Evolutionary conservation across 2,888 invertebrate species (phyloP), one percentile per base, ranked within the genome.

Genomic region (Leptopterna dolabrata): DNA sequence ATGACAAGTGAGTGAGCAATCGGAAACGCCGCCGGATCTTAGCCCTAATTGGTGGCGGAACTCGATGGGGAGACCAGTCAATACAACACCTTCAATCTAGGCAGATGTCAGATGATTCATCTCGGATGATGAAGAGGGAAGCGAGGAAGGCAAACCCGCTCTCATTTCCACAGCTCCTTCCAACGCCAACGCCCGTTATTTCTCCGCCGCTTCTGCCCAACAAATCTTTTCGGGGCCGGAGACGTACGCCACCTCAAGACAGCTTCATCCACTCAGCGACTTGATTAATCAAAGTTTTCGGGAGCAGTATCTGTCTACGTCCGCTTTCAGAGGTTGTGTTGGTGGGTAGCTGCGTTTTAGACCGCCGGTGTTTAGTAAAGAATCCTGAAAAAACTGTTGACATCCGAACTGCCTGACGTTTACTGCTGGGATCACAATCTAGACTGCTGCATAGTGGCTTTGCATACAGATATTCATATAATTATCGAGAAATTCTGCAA

Each of bases 231-330:
- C 24, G 63, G 7, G n/a, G 24, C 63, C 6, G 19, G 24, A 24
- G 63, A 27, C 63, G 63, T 24, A 63, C 24, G 19, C 63, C 63
- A 63, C 11, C 24, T 63, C 63, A 63, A 24, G n/a, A 55, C 55
- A 55, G 55, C 55, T 55, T 63, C 63, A 63, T 63, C 63, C 63
- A 63, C 63, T 63, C 63, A 63, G 19, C 24, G 63, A 63, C 63
- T 63, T 63, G 63, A 63, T 63, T 63, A 63, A 63, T 63, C 63
- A 63, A 55, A 63, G 63, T 63, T 63, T 63, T 63, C 6, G 63
- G 47, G 24, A 11, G 63, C 24, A 19, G 11, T 63, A 63, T 63
- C 63, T 27, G 63, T 63, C 63, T 63, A 63, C 63, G 24, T 24
- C n/a, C 63, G 63, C 24, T 63, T 19, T 24, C 9, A 27, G 63